Evolutionary conservation across 2,888 invertebrate genomes (phyloP).

Genomic region (Drosophila demipolita): DNA sequence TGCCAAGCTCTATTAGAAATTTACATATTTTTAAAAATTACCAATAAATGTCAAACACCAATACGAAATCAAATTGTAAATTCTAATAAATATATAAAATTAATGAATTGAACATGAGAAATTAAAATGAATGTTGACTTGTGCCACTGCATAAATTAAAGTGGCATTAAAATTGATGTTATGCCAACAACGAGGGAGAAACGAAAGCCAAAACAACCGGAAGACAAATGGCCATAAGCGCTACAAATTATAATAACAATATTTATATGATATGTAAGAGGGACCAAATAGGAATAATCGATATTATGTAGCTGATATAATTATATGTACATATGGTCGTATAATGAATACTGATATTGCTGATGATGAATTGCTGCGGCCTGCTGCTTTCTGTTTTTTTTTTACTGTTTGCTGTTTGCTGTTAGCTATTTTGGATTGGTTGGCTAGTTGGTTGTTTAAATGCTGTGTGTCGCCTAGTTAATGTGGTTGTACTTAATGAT

Average conservation of each 20-base stretch:
- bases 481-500: slow-evolving; percentile 67
- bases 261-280: slow-evolving; percentile 1
- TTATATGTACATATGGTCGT: slow-evolving; percentile 65
- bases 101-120: slow-evolving; percentile 8
- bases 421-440: neutral
- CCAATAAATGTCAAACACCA: neutral
- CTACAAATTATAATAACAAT: slow-evolving; percentile 6
- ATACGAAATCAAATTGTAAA: slow-evolving; percentile 15
- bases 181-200: slow-evolving; percentile 10
- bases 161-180: slow-evolving; percentile 67
- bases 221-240: slow-evolving; percentile 18
- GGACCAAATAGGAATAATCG: slow-evolving; percentile 25
- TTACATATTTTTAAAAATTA: neutral
- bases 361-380: slow-evolving; percentile 63
- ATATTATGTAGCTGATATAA: slow-evolving; percentile 50
- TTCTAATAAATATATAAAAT: slow-evolving; percentile 15
- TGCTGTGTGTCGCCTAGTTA: slow-evolving; percentile 36
- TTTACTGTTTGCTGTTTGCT: slow-evolving; percentile 15
- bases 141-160: slow-evolving; percentile 71
- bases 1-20: neutral
- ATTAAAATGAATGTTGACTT: slow-evolving; percentile 25
- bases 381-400: slow-evolving; percentile 3
- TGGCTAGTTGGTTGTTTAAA: neutral
- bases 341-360: slow-evolving; percentile 55
- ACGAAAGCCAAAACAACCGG: neutral